Base-by-base conservation (phyloP, 2,113 vertebrate genomes). In the Atrichornis clamosus region DNA sequence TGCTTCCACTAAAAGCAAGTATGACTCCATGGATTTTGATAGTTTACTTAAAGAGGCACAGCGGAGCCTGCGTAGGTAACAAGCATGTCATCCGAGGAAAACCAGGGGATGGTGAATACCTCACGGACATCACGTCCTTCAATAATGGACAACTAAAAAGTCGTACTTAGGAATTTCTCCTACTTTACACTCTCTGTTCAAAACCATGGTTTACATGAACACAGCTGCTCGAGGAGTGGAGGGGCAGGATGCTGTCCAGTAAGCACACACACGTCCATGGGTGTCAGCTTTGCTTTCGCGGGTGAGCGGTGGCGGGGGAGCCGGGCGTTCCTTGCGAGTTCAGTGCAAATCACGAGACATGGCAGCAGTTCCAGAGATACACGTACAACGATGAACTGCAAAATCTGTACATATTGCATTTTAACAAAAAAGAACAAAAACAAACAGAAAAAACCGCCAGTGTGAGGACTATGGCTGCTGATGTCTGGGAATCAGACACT, bases 1-100 rank as follows among this genome's bases (percentile, higher is more conserved):
- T 97, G 98, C 99, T 98, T 99, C 99, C 97, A 99, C 99, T 94
- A 99, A 99, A 98, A 99, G 99, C 99, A 99, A 99, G 98, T 99
- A 99, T 93, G 99, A 99, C 98, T 99, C 99, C 97, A 98, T 99
- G 99, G 99, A 99, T 99, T 99, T 99, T 90, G 99, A 99, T 98
- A 99, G 99, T 98, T 99, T 99, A 99, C 98, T 99, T 94, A 98
- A 98, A 97, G 99, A 99, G 98, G 99, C 99, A 89, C 99, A 99
- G 97, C 98, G 98, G 97, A 99, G 99, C 97, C 98, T 99, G 97
- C 98, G 98, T 97, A 99, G 99, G 99, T 99, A 99, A 99, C 98
- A 97, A 97, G 98, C 91, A 90, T 97, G 91, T 86, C 91, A 96
- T 73, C 97, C 83, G 52, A 96, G 96, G 97, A 97, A 97, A 97